A percentile compares a stretch with the other conserved stretches of the same genome.
Evolutionary conservation across 2,888 invertebrate species (phyloP).

Genomic region (Eurytoma adleriae): DNA sequence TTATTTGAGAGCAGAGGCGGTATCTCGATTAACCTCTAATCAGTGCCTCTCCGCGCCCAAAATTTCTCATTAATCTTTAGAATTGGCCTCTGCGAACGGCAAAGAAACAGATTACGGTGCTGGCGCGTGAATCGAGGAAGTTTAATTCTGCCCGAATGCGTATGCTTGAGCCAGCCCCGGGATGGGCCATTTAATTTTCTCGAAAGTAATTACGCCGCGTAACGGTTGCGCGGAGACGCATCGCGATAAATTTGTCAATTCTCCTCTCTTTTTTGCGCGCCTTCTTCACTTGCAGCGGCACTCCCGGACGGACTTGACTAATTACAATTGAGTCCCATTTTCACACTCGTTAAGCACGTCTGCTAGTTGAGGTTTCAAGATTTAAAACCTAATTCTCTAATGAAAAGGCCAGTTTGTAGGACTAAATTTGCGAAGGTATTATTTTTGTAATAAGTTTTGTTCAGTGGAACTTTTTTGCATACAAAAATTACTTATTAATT

Average conservation of each 20-base stretch:
- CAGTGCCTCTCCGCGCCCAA: background rate
- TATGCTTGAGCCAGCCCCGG: background rate
- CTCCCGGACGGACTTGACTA: slow-evolving; percentile 13
- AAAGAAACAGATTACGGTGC: slow-evolving; percentile 34
- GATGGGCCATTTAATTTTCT: slow-evolving; percentile 32
- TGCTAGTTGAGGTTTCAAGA: too few relatives aligned
- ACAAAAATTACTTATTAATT: too few relatives aligned
- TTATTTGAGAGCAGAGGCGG: background rate
- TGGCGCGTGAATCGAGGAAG: slow-evolving; percentile 11
- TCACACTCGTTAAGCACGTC: background rate
- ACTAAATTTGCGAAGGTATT: too few relatives aligned
- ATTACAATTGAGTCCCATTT: slow-evolving; percentile 10
- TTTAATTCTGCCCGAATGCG: slow-evolving; percentile 36
- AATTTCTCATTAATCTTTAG: slow-evolving; percentile 36
- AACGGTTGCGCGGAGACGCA: slow-evolving; percentile 32
- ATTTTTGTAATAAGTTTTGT: too few relatives aligned
- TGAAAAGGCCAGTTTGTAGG: too few relatives aligned
- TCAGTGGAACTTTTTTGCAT: too few relatives aligned
- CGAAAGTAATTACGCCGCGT: slow-evolving; percentile 40
- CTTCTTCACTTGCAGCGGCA: background rate
- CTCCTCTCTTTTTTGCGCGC: slow-evolving; percentile 8
- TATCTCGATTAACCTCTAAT: slow-evolving; percentile 30
- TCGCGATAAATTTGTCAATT: slow-evolving; percentile 33
- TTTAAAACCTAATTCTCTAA: too few relatives aligned
- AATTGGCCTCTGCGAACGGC: background rate